Conservation (phyloP, 2,113 vertebrate genomes). For the Bombycilla garrulus region DNA sequence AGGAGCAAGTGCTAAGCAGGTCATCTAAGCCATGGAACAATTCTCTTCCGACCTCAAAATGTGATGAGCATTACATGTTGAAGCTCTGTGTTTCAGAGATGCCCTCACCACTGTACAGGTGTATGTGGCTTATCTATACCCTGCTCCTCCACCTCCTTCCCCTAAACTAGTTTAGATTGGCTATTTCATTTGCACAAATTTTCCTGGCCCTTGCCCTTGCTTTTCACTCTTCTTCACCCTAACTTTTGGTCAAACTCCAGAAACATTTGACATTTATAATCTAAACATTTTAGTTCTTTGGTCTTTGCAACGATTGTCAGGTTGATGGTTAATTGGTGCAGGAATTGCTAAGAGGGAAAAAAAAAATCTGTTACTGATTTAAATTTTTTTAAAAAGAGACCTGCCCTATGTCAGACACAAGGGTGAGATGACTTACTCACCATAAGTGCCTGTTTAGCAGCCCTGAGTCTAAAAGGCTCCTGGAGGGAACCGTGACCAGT, state of each 20-base stretch:
- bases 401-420: not conserved
- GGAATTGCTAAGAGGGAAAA: not conserved
- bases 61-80: not conserved
- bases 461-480: not conserved
- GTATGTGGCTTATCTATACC: not conserved
- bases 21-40: not conserved
- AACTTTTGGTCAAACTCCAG: not conserved
- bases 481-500: not conserved
- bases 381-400: not conserved
- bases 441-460: not conserved
- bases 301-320: not conserved
- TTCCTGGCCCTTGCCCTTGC: not conserved
- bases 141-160: not conserved
- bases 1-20: not conserved
- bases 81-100: not conserved
- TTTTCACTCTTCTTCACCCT: not conserved
- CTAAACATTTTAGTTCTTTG: not conserved
- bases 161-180: not conserved
- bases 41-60: not conserved
- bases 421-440: not conserved
- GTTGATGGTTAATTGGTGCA: not conserved
- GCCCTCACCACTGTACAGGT: accelerated
- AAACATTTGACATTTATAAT: not conserved
- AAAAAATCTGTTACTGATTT: not conserved
- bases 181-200: not conserved